Evolutionary conservation across 1,140 invertebrate genomes (phyloP), one percentile per base, ranked within the genome.

Genomic region (Eulimnadia texana): DNA sequence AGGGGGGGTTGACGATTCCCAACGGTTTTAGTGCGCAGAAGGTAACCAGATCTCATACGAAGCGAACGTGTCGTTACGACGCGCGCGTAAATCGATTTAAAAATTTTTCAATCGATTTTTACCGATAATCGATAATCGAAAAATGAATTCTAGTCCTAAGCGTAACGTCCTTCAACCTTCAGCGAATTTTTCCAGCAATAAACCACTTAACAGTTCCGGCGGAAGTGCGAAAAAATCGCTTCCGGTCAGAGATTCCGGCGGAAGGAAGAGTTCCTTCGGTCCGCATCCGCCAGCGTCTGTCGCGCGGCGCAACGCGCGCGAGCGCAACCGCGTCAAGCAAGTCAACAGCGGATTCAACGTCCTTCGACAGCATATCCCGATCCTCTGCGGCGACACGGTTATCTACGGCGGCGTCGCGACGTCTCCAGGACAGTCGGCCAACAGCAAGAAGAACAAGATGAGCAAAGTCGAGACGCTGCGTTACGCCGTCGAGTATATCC

Each of bases 311-410:
- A 96, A 97, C 74, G 92, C 93, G 24, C 78, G 93, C 0, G 93
- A 96, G 73, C 75, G 92, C 61, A 96, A 96, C 72, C 81, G 93
- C 53, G 93, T 97, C 11, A 93, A 93, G 72, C 87, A 93, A 79
- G 90, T 94, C 64, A 78, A 78, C 66, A 67, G 72, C 10, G 72
- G 73, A 1, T 74, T 74, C 66, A 69, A 69, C 10, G 68, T 67
- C 1, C 67, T 74, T 1, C 62, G 71, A 28, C 64, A 73, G 42
- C 68, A 70, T 50, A 69, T 74, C 11, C 73, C 73, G 3, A 27
- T 60, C 11, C 20, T 54, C 22, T 61, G 60, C 50, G 55, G 55
- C 10, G 22, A 27, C 3, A 33, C 33, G 9, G 33, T 57, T 19
- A 27, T 57, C n/a, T 57, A 57, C 28, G 55, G 55, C 11, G 55